A percentile compares a stretch with the other conserved stretches of the same genome.
phyloP scores from a whole-genome alignment of 2,888 invertebrate species.

The Agrotis clavis region DNA sequence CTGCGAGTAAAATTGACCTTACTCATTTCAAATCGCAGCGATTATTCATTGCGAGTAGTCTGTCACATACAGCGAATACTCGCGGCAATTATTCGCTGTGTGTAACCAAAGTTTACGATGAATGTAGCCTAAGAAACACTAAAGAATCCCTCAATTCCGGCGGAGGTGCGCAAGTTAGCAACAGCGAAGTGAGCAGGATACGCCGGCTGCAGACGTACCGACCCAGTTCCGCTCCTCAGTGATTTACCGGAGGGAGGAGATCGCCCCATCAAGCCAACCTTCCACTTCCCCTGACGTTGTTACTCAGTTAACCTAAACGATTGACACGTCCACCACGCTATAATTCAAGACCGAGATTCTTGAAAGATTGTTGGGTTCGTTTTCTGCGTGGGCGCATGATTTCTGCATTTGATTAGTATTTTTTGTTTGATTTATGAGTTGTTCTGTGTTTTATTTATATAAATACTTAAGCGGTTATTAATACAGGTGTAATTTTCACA shows the following conservation, averaged over 20 bases:
- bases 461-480: no score
- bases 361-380: background rate
- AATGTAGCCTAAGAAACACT: conserved; percentile 5
- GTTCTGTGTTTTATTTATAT: no score
- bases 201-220: conserved; percentile 51
- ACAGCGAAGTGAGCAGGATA: conserved; percentile 57
- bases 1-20: no score
- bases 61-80: no score
- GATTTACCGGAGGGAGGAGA: conserved; percentile 67
- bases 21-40: no score
- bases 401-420: background rate
- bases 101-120: no score
- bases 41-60: no score
- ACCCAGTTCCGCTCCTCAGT: conserved; percentile 67
- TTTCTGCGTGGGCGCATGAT: background rate
- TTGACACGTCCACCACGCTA: conserved; percentile 36
- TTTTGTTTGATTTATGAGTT: no score
- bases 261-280: conserved; percentile 54
- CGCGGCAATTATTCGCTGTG: no score
- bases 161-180: conserved; percentile 52
- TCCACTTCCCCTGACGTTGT: conserved; percentile 59
- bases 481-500: no score
- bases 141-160: conserved; percentile 40
- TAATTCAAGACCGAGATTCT: conserved; percentile 28
- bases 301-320: conserved; percentile 52